Conservation (phyloP, 2,113 vertebrate genomes). For the Oxyura jamaicensis region DNA sequence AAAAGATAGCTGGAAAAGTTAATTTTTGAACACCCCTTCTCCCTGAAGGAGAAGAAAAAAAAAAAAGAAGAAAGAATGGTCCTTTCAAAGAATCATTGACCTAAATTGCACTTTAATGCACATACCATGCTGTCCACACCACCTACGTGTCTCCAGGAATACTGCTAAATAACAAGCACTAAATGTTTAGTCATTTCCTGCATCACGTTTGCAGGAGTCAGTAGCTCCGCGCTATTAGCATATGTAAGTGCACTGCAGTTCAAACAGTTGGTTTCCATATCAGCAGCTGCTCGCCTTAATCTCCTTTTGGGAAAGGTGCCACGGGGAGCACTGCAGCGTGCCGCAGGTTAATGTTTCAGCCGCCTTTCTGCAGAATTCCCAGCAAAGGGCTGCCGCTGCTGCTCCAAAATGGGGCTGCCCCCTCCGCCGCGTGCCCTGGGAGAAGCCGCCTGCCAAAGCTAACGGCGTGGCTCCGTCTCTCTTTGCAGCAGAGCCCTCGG, state of each 20-base stretch:
- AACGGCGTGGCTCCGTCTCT: neutral
- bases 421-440: neutral
- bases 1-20: conserved; percentile 40
- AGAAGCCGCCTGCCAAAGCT: neutral
- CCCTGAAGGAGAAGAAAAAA: neutral
- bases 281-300: conserved; percentile 71
- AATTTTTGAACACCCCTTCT: conserved; percentile 31
- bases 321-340: conserved; percentile 1
- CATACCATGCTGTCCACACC: conserved; percentile 67
- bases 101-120: conserved; percentile 69
- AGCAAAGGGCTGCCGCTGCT: neutral
- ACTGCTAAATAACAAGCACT: conserved; percentile 70
- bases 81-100: conserved; percentile 69
- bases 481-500: neutral
- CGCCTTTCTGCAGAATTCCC: conserved; percentile 13
- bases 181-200: conserved; percentile 80
- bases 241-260: conserved; percentile 64
- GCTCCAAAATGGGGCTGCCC: neutral
- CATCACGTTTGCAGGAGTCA: conserved; percentile 66
- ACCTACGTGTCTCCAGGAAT: conserved; percentile 73
- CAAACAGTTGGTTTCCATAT: conserved; percentile 68
- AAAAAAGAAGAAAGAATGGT: neutral
- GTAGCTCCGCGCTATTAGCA: conserved; percentile 32
- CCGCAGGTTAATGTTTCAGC: conserved; percentile 22
- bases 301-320: conserved; percentile 66